Evolutionary conservation across 1,140 invertebrate genomes (phyloP).

Genomic region (Bombus impatiens): DNA sequence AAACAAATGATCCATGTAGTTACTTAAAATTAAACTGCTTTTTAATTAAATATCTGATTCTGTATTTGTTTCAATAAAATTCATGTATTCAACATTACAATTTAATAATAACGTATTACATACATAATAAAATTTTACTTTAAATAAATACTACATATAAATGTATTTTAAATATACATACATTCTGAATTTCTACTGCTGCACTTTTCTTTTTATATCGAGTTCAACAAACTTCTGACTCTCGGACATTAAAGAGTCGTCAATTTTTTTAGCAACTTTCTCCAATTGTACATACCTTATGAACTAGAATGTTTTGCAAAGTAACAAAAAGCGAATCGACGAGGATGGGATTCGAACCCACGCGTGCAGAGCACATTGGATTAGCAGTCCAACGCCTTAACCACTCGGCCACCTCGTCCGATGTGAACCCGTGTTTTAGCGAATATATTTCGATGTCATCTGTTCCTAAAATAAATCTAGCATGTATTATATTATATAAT

Average conservation of each 20-base stretch:
- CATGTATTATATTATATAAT: neutral
- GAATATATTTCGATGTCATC: fast-evolving
- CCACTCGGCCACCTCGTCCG: constrained; percentile 93
- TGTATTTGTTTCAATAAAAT: too few species aligned
- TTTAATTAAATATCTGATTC: too few species aligned
- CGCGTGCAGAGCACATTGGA: constrained; percentile 90
- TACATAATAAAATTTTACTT: too few species aligned
- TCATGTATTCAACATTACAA: too few species aligned
- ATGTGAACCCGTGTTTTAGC: neutral
- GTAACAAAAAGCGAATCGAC: constrained; percentile 82
- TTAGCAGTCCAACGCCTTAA: constrained; percentile 95
- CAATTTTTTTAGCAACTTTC: neutral
- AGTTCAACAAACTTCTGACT: neutral
- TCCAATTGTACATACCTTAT: too few species aligned
- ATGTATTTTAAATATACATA: too few species aligned
- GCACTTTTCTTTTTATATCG: neutral
- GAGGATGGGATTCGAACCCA: constrained; percentile 95
- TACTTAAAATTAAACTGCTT: too few species aligned
- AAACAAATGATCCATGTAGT: too few species aligned
- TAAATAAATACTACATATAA: too few species aligned
- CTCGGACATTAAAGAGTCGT: neutral
- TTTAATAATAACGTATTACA: too few species aligned
- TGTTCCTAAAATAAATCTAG: too few species aligned
- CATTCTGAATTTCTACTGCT: neutral
- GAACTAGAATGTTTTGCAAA: neutral